Conservation (phyloP, 2,888 invertebrate genomes). For the Sialis lutaria region DNA sequence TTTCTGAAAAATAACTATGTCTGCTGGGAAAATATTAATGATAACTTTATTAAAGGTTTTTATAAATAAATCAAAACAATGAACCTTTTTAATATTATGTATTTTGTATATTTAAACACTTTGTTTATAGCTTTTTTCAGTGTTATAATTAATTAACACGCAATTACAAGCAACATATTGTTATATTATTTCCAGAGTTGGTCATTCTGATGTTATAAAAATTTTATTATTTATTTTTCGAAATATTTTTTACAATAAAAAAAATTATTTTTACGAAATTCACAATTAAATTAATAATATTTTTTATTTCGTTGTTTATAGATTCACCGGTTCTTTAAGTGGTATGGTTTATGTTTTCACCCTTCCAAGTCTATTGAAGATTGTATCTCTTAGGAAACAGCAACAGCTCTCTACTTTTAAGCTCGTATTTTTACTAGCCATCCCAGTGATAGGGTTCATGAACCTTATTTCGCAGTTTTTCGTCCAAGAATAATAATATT, state of each 20-base stretch:
- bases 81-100: too few relatives aligned
- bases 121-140: too few relatives aligned
- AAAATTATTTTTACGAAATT: conserved; percentile 1
- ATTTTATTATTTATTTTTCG: too few relatives aligned
- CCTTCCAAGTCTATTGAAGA: conserved; percentile 62
- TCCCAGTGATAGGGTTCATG: conserved; percentile 51
- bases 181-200: too few relatives aligned
- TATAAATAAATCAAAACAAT: too few relatives aligned
- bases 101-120: too few relatives aligned
- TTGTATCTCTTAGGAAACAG: conserved; percentile 45
- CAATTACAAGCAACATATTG: too few relatives aligned
- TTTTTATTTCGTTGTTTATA: conserved; percentile 21
- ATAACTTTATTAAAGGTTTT: too few relatives aligned
- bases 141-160: too few relatives aligned
- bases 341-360: conserved; percentile 78
- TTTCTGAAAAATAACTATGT: too few relatives aligned
- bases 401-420: conserved; percentile 36
- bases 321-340: conserved; percentile 77
- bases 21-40: too few relatives aligned
- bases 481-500: conserved; percentile 23
- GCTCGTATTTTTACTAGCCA: conserved; percentile 37
- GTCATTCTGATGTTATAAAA: too few relatives aligned
- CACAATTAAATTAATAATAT: background rate
- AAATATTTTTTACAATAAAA: background rate
- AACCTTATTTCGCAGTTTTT: conserved; percentile 75